These are phyloP conservation scores for Zaprionus vittiger DNA, from an alignment of 1,140 invertebrate species.

Conservation along the genomic window DNA sequence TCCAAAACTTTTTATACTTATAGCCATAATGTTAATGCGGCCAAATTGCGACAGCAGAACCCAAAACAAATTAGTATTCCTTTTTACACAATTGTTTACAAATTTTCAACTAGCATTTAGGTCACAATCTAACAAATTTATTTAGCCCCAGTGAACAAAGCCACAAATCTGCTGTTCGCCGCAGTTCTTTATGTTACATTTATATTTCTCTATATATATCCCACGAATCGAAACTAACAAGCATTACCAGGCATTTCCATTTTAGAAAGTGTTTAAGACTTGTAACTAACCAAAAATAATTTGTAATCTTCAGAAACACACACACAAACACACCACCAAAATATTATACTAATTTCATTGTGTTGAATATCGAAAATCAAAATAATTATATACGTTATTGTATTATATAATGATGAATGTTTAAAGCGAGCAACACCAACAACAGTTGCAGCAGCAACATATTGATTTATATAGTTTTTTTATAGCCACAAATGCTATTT, in stretches of 20 bases:
- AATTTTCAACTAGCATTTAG: constrained; percentile 70
- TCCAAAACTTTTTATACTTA: constrained; percentile 75
- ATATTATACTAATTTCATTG: constrained; percentile 29
- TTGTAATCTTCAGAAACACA: constrained; percentile 59
- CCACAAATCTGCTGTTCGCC: constrained; percentile 49
- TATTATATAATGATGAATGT: constrained; percentile 50
- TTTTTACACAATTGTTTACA: constrained; percentile 53
- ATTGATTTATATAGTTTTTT: constrained; percentile 35
- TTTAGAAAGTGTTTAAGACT: constrained; percentile 75
- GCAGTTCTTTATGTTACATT: constrained; percentile 32
- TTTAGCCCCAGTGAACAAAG: constrained; percentile 61
- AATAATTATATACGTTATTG: constrained; percentile 40
- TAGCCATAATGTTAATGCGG: constrained; percentile 66
- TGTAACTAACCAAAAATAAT: constrained; percentile 83
- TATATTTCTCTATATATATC: constrained; percentile 23
- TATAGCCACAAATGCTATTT: constrained; percentile 30
- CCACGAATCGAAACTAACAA: constrained; percentile 59
- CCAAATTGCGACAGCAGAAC: constrained; percentile 55
- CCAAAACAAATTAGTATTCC: constrained; percentile 59
- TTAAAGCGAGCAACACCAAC: not conserved
- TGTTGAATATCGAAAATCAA: constrained; percentile 47
- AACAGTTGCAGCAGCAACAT: constrained; percentile 3
- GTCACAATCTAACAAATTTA: constrained; percentile 56
- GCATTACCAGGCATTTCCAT: constrained; percentile 65
- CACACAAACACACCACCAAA: constrained; percentile 50